Percentiles rank a stretch among this genome's conserved stretches.
Conservation (phyloP, 2,797 vertebrate genomes). For the Liparis tanakae region DNA sequence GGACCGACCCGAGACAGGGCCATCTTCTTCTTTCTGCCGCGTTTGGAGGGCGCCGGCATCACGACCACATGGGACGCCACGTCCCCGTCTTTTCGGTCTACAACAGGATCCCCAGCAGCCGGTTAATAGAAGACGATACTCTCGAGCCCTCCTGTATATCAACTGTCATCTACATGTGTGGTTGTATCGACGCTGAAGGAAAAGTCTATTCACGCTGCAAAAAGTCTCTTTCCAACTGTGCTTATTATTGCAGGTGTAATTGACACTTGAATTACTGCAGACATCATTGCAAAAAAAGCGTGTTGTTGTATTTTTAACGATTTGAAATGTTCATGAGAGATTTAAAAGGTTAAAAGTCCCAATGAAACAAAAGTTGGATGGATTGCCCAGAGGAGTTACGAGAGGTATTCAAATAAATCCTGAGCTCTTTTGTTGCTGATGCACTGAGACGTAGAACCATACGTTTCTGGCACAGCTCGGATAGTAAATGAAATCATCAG, state of each 20-base stretch:
- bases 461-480: slow-evolving; percentile 7
- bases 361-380: neutral
- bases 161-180: neutral
- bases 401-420: neutral
- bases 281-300: neutral
- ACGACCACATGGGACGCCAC: slow-evolving; percentile 76
- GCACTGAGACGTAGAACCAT: neutral
- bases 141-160: neutral
- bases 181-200: neutral
- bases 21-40: slow-evolving; percentile 93
- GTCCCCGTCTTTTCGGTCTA: slow-evolving; percentile 82
- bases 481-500: slow-evolving; percentile 19
- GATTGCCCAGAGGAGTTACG: neutral
- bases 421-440: neutral
- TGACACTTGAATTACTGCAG: neutral
- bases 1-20: slow-evolving; percentile 82
- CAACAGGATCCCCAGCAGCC: slow-evolving; percentile 22
- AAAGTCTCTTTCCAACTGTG: neutral
- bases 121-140: slow-evolving; percentile 11
- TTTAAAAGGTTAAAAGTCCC: neutral
- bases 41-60: slow-evolving; percentile 84
- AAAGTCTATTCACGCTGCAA: neutral
- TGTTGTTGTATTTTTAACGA: no score
- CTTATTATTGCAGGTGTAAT: neutral
- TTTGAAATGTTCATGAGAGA: neutral